phyloP scores from a whole-genome alignment of 2,888 invertebrate species.

The Scaptodrosophila latifasciaeformis region DNA sequence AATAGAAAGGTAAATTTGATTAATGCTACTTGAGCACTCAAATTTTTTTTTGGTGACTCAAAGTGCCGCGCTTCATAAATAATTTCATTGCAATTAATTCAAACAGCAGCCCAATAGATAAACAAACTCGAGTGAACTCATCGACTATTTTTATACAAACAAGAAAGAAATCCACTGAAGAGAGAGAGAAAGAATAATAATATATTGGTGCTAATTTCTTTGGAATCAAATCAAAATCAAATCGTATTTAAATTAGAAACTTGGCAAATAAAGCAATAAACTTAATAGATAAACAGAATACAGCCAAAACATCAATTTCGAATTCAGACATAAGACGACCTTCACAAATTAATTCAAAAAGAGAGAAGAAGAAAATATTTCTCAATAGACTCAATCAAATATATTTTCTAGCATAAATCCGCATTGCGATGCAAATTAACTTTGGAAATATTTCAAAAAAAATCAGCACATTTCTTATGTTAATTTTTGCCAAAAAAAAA shows the following conservation, averaged over 20 bases:
- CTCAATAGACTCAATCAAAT: constrained; percentile 16
- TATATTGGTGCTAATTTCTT: constrained; percentile 34
- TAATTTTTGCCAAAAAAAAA: constrained; percentile 47
- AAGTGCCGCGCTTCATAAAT: not conserved
- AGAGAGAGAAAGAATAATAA: constrained; percentile 1
- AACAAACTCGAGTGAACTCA: constrained; percentile 50
- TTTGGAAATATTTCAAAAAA: constrained; percentile 21
- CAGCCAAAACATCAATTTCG: too few species aligned
- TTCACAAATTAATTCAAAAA: constrained; percentile 41
- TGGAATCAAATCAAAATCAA: not conserved
- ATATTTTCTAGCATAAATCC: constrained; percentile 57
- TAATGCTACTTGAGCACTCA: constrained; percentile 42
- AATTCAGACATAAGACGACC: constrained; percentile 57
- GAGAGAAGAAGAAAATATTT: constrained; percentile 32
- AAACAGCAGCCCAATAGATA: constrained; percentile 1
- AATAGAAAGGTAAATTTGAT: constrained; percentile 49
- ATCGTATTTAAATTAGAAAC: constrained; percentile 14
- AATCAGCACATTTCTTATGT: constrained; percentile 67
- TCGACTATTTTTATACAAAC: constrained; percentile 52
- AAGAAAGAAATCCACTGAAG: not conserved
- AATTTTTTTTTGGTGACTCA: constrained; percentile 28
- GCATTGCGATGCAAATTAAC: constrained; percentile 63
- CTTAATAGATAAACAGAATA: not conserved
- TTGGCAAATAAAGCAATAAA: not conserved
- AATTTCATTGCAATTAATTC: constrained; percentile 33